Evolutionary conservation across 2,888 invertebrate genomes (phyloP).

Genomic region (Conops quadrifasciatus): DNA sequence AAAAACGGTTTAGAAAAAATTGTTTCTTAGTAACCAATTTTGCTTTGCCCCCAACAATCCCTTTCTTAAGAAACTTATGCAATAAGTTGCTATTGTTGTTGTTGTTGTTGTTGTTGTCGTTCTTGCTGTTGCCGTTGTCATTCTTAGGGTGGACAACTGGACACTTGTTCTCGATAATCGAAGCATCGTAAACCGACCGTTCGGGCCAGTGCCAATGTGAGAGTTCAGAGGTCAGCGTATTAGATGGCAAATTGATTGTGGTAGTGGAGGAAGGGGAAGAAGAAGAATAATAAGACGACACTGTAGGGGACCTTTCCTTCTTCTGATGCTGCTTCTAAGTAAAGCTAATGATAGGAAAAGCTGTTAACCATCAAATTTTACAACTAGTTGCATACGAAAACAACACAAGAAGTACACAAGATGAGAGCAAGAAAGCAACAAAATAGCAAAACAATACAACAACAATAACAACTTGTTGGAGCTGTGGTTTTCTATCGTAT

Average conservation of each 20-base stretch:
- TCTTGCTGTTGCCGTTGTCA: constrained; percentile 12
- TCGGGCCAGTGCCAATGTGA: not conserved
- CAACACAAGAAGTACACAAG: no score
- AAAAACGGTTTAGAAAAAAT: not conserved
- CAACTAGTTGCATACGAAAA: no score
- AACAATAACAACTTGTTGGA: constrained; percentile 25
- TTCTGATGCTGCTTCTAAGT: no score
- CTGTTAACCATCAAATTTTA: no score
- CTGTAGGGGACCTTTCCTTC: no score
- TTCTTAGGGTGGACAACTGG: constrained; percentile 16
- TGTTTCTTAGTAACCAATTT: constrained; percentile 25
- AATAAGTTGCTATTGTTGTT: not conserved
- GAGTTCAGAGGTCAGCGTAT: constrained; percentile 23
- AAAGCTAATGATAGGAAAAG: no score
- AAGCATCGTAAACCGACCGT: not conserved
- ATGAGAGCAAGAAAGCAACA: not conserved
- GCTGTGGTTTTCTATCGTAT: not conserved
- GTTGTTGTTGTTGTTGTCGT: constrained; percentile 1
- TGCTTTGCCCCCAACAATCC: not conserved
- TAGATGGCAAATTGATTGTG: constrained; percentile 26
- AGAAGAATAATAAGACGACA: not conserved
- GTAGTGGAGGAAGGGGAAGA: not conserved
- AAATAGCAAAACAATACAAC: no score
- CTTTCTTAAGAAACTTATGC: not conserved
- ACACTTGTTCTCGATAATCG: not conserved